Percentiles rank a stretch among this genome's conserved stretches.
Evolutionary conservation across 1,140 invertebrate genomes (phyloP).

Genomic region (Pseudobourletiella spinata): DNA sequence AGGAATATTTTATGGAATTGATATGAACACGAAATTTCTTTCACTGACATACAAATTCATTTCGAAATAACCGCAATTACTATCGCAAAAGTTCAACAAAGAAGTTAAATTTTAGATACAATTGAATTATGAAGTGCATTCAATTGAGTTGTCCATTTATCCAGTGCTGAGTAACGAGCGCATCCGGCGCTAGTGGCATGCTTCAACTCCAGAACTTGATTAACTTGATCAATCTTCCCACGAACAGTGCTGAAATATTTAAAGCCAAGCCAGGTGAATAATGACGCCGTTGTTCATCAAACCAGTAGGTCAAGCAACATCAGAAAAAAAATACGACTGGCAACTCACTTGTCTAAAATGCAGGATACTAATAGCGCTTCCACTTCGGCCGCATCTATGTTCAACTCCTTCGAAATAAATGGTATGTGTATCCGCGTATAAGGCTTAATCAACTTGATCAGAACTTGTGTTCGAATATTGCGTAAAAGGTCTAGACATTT

Average conservation of each 20-base stretch:
- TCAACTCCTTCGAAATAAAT: slow-evolving; percentile 94
- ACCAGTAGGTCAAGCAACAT: too few species aligned
- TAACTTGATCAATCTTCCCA: slow-evolving; percentile 93
- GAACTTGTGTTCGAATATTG: slow-evolving; percentile 95
- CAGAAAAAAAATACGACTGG: too few species aligned
- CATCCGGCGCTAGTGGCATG: slow-evolving; percentile 59
- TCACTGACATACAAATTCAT: too few species aligned
- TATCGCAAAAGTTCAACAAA: too few species aligned
- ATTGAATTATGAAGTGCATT: slow-evolving; percentile 78
- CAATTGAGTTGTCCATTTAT: slow-evolving; percentile 93
- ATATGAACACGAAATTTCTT: too few species aligned
- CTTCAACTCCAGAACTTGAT: slow-evolving; percentile 84
- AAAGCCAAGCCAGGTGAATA: background rate
- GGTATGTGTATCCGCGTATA: slow-evolving; percentile 97
- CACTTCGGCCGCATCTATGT: slow-evolving; percentile 92
- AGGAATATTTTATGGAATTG: too few species aligned
- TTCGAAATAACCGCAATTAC: too few species aligned
- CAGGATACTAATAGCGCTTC: slow-evolving; percentile 96
- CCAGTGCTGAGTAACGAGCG: slow-evolving; percentile 81
- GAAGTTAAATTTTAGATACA: slow-evolving; percentile 46
- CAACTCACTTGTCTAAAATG: slow-evolving; percentile 83
- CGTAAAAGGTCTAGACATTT: slow-evolving; percentile 69
- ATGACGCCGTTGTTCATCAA: too few species aligned
- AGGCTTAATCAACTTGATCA: slow-evolving; percentile 95
- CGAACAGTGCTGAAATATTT: slow-evolving; percentile 69